Conservation (phyloP, 2,113 vertebrate species). For the Calyptomena viridis region DNA sequence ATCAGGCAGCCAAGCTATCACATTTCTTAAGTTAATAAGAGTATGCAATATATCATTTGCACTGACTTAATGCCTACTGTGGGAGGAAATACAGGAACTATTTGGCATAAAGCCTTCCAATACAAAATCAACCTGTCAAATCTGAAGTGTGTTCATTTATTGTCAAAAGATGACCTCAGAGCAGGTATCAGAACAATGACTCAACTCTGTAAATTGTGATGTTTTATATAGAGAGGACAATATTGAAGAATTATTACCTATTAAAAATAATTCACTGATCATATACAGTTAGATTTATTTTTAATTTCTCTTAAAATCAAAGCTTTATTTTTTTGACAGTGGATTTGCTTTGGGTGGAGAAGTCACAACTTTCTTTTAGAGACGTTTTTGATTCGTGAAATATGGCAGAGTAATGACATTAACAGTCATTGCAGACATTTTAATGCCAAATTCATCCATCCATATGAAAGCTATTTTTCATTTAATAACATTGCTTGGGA, state of each 20-base stretch:
- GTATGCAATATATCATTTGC: neutral
- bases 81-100: neutral
- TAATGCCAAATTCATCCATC: neutral
- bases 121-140: neutral
- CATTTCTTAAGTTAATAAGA: conserved; percentile 25
- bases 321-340: neutral
- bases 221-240: neutral
- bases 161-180: neutral
- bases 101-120: conserved; percentile 13
- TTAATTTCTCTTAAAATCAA: neutral
- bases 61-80: neutral
- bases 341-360: neutral
- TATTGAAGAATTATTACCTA: neutral
- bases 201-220: neutral
- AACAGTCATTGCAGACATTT: neutral
- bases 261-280: neutral
- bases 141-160: neutral
- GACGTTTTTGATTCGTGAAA: neutral
- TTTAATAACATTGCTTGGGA: neutral
- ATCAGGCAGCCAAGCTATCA: conserved; percentile 10
- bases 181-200: neutral
- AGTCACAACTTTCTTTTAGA: neutral
- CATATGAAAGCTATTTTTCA: neutral
- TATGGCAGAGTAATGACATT: neutral
- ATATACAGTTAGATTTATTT: neutral